A percentile compares a stretch with the other conserved stretches of the same genome.
These are phyloP conservation scores for Pseudococcus jackbeardsleyi DNA, from an alignment of 2,888 invertebrate genomes.

Conservation along the genomic window DNA sequence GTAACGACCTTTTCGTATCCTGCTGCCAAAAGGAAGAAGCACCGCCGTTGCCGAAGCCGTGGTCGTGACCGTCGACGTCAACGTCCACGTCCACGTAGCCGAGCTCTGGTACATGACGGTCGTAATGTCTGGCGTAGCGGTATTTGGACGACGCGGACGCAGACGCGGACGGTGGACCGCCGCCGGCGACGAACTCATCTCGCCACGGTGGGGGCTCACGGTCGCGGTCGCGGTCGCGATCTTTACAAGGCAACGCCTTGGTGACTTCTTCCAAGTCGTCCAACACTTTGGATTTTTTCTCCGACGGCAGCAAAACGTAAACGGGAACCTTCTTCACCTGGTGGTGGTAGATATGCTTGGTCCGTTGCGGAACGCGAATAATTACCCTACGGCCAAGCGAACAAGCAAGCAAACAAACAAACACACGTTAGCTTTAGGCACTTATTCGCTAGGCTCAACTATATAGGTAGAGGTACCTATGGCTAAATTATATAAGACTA, in stretches of 20 bases:
- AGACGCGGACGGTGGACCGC: too few species aligned
- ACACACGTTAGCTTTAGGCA: too few species aligned
- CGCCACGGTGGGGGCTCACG: neutral
- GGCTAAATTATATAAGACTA: too few species aligned
- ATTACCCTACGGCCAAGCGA: constrained; percentile 67
- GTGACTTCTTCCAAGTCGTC: constrained; percentile 19
- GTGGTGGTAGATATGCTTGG: constrained; percentile 69
- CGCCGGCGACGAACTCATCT: neutral
- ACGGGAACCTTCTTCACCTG: constrained; percentile 68
- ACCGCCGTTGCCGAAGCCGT: neutral
- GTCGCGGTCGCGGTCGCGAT: neutral
- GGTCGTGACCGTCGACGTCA: neutral
- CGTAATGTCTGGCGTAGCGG: too few species aligned
- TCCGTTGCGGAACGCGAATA: constrained; percentile 68
- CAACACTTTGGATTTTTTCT: constrained; percentile 55
- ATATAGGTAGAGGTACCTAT: too few species aligned
- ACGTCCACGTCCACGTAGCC: too few species aligned
- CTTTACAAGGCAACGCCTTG: neutral
- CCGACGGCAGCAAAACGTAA: constrained; percentile 66
- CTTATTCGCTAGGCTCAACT: too few species aligned
- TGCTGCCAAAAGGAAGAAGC: neutral
- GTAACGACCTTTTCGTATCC: neutral
- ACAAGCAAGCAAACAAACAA: neutral
- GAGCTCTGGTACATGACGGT: too few species aligned
- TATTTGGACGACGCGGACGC: too few species aligned